Percentiles rank a stretch among this genome's conserved stretches.
Conservation (phyloP, 2,888 invertebrate genomes). For the Temnothorax ravouxi region DNA sequence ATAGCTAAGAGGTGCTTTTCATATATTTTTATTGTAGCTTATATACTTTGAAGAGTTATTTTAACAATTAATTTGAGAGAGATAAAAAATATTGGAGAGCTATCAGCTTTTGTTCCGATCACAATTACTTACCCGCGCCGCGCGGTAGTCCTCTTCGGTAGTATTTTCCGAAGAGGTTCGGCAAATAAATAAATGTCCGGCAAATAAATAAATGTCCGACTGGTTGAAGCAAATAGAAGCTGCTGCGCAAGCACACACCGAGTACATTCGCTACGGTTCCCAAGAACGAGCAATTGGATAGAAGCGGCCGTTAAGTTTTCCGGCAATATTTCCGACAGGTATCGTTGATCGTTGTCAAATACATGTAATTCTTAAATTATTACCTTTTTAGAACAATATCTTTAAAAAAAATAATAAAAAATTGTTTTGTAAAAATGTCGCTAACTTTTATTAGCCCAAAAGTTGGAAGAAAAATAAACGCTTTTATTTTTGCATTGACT, state of each 20-base stretch:
- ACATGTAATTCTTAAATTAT: conserved; percentile 7
- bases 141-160: not conserved
- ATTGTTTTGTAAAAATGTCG: not conserved
- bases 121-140: conserved; percentile 1
- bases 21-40: not conserved
- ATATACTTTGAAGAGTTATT: not conserved
- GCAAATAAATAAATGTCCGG: conserved; percentile 56
- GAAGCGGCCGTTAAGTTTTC: not conserved
- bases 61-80: conserved; percentile 19
- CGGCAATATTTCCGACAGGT: conserved; percentile 28
- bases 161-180: conserved; percentile 16
- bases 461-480: not conserved
- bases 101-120: conserved; percentile 9
- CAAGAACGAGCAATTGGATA: conserved; percentile 8
- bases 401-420: not conserved
- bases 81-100: conserved; percentile 14
- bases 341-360: conserved; percentile 36
- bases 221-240: conserved; percentile 27
- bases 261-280: conserved; percentile 26
- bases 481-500: not conserved
- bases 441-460: not conserved
- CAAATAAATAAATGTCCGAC: conserved; percentile 54
- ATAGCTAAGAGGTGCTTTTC: not conserved
- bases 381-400: not conserved
- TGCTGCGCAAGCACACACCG: conserved; percentile 30